Base-by-base conservation (phyloP, 2,888 invertebrate genomes). In the Romanomermis culicivorax region DNA sequence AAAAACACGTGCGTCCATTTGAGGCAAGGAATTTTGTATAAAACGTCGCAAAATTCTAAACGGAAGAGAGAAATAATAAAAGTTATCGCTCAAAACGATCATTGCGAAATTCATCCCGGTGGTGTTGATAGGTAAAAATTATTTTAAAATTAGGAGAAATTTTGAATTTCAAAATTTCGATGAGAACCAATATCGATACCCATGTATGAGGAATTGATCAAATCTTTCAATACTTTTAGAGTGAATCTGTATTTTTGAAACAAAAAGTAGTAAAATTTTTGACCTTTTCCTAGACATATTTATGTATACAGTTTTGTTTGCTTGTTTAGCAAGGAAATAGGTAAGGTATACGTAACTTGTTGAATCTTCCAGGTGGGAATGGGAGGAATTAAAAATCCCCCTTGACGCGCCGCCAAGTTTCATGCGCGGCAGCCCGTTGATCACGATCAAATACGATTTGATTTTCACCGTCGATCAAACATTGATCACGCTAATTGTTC, bases 361-460 rank as follows among this genome's bases (percentile, higher is more conserved):
- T n/a, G n/a, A n/a, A n/a, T n/a, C n/a, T n/a, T n/a, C n/a, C n/a
- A 25, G 23, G 11, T 49, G 50, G 42, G 53, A 53, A 14, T 4
- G 25, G 26, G 53, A 53, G 48, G 7, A 23, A n/a, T 25, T 53
- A 23, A 23, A 7, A 2, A 53, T 53, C 17, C 53, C 53, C 3
- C 51, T 11, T 17, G 14, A 23, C 4, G 27, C 48, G 17, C 53
- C 54, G 54, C 54, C 54, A 17, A 54, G 54, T 29, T 54, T 49
- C 24, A n/a, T 54, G 27, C 54, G 54, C 54, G 54, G 54, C 25
- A 29, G 49, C 29, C 36, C 29, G 17, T 11, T n/a, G 20, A 54
- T 54, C 3, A n/a, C 48, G 23, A 20, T 54, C n/a, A 25, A 47
- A 23, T 54, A 54, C 30, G 54, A 54, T 27, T n/a, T 54, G n/a